phyloP scores from a whole-genome alignment of 2,797 vertebrate genomes.

The Bovichtus diacanthus region DNA sequence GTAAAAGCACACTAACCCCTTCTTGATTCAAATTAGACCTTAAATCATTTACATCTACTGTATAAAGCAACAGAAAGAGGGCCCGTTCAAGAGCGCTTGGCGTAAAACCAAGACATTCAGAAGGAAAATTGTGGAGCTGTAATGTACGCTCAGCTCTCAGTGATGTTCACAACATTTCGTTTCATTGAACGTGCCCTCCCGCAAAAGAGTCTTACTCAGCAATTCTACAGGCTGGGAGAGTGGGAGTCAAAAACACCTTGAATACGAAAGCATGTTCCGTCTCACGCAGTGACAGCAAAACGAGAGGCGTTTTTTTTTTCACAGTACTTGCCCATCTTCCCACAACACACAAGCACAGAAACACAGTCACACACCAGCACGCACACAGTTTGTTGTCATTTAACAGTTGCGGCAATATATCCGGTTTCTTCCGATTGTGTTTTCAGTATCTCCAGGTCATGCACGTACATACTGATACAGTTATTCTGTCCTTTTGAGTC shows the following conservation, averaged over 20 bases:
- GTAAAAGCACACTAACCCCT: constrained; percentile 79
- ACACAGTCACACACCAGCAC: constrained; percentile 61
- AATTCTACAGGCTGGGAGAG: constrained; percentile 63
- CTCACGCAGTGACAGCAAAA: constrained; percentile 58
- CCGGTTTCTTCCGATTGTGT: constrained; percentile 51
- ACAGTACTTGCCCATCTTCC: constrained; percentile 77
- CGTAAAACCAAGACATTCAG: constrained; percentile 75
- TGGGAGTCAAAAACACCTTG: constrained; percentile 51
- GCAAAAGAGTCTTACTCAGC: constrained; percentile 59
- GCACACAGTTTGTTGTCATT: constrained; percentile 58
- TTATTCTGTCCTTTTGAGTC: constrained; percentile 36
- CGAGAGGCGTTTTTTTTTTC: constrained; percentile 59
- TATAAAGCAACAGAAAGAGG: constrained; percentile 74
- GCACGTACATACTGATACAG: constrained; percentile 54
- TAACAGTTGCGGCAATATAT: constrained; percentile 55
- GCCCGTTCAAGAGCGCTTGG: constrained; percentile 64
- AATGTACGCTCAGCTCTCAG: constrained; percentile 58
- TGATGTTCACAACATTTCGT: constrained; percentile 37
- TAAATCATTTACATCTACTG: constrained; percentile 76
- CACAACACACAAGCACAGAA: constrained; percentile 65
- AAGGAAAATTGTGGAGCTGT: constrained; percentile 59
- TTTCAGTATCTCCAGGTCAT: constrained; percentile 56
- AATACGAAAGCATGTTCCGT: constrained; percentile 54
- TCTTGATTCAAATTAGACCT: constrained; percentile 71
- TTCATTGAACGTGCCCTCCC: constrained; percentile 44